Evolutionary conservation across 2,113 vertebrate genomes (phyloP).

Genomic region (Lepidothrix coronata): DNA sequence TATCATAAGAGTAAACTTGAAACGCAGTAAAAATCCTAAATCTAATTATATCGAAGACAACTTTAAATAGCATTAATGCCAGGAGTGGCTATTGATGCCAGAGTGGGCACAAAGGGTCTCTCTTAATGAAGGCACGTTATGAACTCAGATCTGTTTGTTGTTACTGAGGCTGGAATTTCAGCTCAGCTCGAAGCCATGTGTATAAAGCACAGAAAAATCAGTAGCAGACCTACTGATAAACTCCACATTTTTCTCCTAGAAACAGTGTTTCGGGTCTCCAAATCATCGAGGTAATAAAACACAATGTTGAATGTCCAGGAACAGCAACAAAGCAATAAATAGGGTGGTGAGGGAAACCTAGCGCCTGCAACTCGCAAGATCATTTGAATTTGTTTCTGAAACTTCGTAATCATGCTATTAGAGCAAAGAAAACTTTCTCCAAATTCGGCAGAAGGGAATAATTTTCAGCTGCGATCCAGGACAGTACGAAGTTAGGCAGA

Average conservation of each 20-base stretch:
- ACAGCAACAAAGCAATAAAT: constrained; percentile 5
- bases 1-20: neutral
- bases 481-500: neutral
- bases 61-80: neutral
- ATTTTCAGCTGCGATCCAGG: constrained; percentile 12
- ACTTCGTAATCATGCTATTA: neutral
- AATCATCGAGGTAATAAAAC: constrained; percentile 8
- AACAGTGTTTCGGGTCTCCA: neutral
- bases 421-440: constrained; percentile 14
- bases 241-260: neutral
- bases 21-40: neutral
- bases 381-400: constrained; percentile 9
- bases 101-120: neutral
- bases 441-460: neutral
- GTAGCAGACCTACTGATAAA: constrained; percentile 37
- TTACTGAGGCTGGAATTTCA: constrained; percentile 39
- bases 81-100: neutral
- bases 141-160: constrained; percentile 48
- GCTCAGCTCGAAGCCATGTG: constrained; percentile 6
- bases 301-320: neutral
- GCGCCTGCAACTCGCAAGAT: neutral
- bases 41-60: neutral
- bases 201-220: constrained; percentile 8
- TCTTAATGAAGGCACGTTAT: constrained; percentile 2
- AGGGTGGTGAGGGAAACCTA: neutral